Evolutionary conservation across 2,888 invertebrate species (phyloP).

Genomic region (Torymus aiolomorphi): DNA sequence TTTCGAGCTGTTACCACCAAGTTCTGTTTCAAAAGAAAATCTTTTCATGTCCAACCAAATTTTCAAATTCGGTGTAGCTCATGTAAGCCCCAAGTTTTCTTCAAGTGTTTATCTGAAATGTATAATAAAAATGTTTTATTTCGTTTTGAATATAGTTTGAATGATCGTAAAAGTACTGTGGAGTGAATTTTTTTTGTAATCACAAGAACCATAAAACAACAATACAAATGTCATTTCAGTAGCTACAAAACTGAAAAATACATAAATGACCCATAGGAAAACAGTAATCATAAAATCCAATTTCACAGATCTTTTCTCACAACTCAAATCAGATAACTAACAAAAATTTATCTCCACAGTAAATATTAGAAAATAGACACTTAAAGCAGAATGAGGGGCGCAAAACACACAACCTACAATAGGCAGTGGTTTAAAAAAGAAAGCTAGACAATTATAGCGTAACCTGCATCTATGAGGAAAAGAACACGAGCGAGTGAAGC

Average conservation of each 20-base stretch:
- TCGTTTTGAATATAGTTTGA: no score
- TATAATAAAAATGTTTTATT: no score
- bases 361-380: not conserved
- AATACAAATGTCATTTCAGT: no score
- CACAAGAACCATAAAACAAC: not conserved
- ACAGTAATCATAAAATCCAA: no score
- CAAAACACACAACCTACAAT: conserved; percentile 33
- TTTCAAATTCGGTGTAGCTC: conserved; percentile 54
- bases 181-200: conserved; percentile 7
- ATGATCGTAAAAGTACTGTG: conserved; percentile 15
- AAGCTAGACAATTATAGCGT: conserved; percentile 36
- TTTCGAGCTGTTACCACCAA: conserved; percentile 6
- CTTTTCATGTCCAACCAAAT: conserved; percentile 35
- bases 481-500: conserved; percentile 46
- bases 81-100: conserved; percentile 40
- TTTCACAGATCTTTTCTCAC: no score
- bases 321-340: no score
- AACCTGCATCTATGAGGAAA: conserved; percentile 46
- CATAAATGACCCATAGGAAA: no score
- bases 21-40: not conserved
- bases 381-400: conserved; percentile 17
- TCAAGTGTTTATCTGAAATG: not conserved
- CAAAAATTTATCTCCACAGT: conserved; percentile 9
- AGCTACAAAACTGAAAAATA: no score
- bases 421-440: conserved; percentile 44